A percentile compares a stretch with the other conserved stretches of the same genome.
Evolutionary conservation across 2,797 vertebrate species (phyloP).

Genomic region (Scomberomorus guttatus): DNA sequence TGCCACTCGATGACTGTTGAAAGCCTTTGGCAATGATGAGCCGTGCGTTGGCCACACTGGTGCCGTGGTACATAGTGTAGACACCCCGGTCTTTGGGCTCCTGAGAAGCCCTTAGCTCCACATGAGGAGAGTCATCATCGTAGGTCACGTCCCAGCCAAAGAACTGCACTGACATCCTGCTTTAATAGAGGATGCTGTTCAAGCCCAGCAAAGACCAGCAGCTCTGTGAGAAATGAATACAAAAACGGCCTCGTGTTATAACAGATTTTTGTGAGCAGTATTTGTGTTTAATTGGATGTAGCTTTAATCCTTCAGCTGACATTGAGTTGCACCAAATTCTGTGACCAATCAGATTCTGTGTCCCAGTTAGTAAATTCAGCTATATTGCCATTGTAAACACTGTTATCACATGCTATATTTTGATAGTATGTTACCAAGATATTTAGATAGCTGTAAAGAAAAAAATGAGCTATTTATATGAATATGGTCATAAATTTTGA

Average conservation of each 20-base stretch:
- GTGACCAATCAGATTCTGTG: background rate
- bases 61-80: conserved; percentile 87
- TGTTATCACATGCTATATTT: background rate
- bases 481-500: background rate
- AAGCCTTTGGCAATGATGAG: conserved; percentile 79
- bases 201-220: background rate
- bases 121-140: conserved; percentile 51
- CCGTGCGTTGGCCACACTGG: conserved; percentile 64
- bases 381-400: too few species aligned
- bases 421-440: background rate
- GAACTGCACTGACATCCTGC: conserved; percentile 63
- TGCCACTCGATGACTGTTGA: conserved; percentile 72
- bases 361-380: background rate
- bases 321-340: background rate
- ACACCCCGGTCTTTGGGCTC: conserved; percentile 59
- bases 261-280: background rate
- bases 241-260: background rate
- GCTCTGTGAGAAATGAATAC: conserved; percentile 1
- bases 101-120: conserved; percentile 68
- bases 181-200: background rate
- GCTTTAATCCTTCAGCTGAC: background rate
- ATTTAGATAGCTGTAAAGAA: background rate
- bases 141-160: conserved; percentile 71
- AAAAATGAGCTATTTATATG: too few species aligned
- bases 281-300: background rate